Base-by-base conservation (phyloP, 2,888 invertebrate genomes). In the Eupithecia subumbrata region DNA sequence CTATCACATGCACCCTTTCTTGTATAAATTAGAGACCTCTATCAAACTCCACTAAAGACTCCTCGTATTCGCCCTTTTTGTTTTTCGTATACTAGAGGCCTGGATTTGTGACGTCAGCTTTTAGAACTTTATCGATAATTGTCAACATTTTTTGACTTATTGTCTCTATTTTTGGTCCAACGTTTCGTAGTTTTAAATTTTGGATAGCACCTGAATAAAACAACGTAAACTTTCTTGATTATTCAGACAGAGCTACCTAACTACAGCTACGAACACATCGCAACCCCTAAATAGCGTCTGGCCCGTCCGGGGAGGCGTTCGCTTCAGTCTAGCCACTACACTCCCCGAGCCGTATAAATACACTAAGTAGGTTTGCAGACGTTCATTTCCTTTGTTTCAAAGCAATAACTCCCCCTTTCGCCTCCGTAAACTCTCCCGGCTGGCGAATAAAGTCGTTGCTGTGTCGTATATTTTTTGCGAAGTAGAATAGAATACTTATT, bases 311-410 rank as follows among this genome's bases (percentile, higher is more conserved):
- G 76, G 72, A 73, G 75, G 60, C 76, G 74, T 73, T 76, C 69
- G 34, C 66, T 74, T n/a, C 68, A 67, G 72, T 71, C 72, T 75
- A 71, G 72, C 73, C 68, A 4, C 71, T 66, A n/a, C 64, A 18
- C 48, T 37, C 34, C 70, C 73, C 64, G 43, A 22, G n/a, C 34
- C 66, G 8, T 45, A 22, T 11, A n/a, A 25, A n/a, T 48, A 22
- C n/a, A 25, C 72, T 43, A 66, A 56, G 74, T 77, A 77, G 66
- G 68, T 74, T 48, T 43, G 63, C 74, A 80, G 75, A 80, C 78
- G 77, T 76, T 76, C 63, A 68, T 77, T 77, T 78, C 78, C 76
- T 81, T 80, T 78, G 80, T 80, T 73, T 75, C 72, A n/a, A 71
- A 63, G 71, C 30, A 60, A 63, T 72, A 72, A 71, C 56, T 74